phyloP scores from a whole-genome alignment of 2,797 vertebrate species.

The Borostomias antarcticus region DNA sequence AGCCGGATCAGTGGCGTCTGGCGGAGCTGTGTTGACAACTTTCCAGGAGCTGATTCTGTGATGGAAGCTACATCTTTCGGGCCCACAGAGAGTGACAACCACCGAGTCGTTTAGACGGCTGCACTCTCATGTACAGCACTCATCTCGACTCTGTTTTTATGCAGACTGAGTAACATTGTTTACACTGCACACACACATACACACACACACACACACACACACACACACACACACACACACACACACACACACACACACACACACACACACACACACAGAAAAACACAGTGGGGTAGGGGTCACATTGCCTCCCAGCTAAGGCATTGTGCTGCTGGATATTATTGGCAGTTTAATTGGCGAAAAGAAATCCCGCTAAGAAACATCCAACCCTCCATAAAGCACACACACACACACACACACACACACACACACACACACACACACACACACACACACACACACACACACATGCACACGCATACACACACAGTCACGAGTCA shows the following conservation, averaged over 20 bases:
- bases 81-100: slow-evolving; percentile 46
- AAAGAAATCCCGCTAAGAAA: slow-evolving; percentile 43
- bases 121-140: slow-evolving; percentile 51
- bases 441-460: not conserved
- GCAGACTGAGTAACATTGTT: slow-evolving; percentile 60
- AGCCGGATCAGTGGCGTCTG: slow-evolving; percentile 52
- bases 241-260: not conserved
- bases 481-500: not conserved
- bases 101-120: slow-evolving; percentile 42
- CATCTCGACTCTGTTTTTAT: slow-evolving; percentile 35
- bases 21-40: slow-evolving; percentile 61
- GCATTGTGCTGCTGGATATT: slow-evolving; percentile 40
- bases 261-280: no score
- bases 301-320: slow-evolving; percentile 29
- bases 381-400: not conserved
- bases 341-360: slow-evolving; percentile 55
- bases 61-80: slow-evolving; percentile 64
- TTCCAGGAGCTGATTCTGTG: slow-evolving; percentile 66
- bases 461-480: not conserved
- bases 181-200: slow-evolving; percentile 15
- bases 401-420: slow-evolving; percentile 7
- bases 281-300: slow-evolving; percentile 26
- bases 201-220: not conserved
- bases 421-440: slow-evolving; percentile 23
- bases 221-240: not conserved